Conservation (phyloP, 2,888 invertebrate genomes). For the Cheilosia pagana region DNA sequence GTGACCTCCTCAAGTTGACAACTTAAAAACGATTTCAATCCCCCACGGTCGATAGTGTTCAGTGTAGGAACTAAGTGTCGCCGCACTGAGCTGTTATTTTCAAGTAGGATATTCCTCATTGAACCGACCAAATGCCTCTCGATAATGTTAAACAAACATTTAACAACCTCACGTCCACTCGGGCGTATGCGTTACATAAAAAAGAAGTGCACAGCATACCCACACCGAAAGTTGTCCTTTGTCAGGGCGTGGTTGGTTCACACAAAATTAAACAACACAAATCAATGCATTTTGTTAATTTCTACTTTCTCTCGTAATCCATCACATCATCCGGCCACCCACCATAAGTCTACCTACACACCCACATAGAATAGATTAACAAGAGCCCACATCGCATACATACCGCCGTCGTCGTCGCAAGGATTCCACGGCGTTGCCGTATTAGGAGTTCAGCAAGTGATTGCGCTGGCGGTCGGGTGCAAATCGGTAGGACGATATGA, state of each 20-base stretch:
- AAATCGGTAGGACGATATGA: slow-evolving; percentile 50
- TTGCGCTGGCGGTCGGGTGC: background rate
- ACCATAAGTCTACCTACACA: slow-evolving; percentile 18
- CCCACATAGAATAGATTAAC: slow-evolving; percentile 15
- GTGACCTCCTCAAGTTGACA: slow-evolving; percentile 14
- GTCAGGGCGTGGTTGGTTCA: slow-evolving; percentile 62
- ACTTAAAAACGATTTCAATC: slow-evolving; percentile 4
- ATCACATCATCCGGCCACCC: slow-evolving; percentile 6
- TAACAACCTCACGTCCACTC: slow-evolving; percentile 9
- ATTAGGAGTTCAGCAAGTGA: background rate
- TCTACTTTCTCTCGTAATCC: slow-evolving; percentile 21
- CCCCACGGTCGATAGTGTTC: background rate
- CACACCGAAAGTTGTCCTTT: background rate
- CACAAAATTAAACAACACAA: slow-evolving; percentile 55
- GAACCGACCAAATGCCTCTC: background rate
- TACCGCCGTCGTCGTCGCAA: slow-evolving; percentile 45
- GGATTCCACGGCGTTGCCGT: slow-evolving; percentile 16
- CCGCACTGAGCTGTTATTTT: background rate
- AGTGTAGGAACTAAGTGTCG: background rate
- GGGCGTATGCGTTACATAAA: slow-evolving; percentile 57
- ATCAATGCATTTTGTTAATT: slow-evolving; percentile 67
- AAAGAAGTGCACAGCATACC: background rate
- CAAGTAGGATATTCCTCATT: background rate
- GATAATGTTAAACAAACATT: slow-evolving; percentile 8
- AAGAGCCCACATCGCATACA: slow-evolving; percentile 33